Base-by-base conservation (phyloP, 1,140 invertebrate genomes). In the Ceratosolen fusciceps region DNA sequence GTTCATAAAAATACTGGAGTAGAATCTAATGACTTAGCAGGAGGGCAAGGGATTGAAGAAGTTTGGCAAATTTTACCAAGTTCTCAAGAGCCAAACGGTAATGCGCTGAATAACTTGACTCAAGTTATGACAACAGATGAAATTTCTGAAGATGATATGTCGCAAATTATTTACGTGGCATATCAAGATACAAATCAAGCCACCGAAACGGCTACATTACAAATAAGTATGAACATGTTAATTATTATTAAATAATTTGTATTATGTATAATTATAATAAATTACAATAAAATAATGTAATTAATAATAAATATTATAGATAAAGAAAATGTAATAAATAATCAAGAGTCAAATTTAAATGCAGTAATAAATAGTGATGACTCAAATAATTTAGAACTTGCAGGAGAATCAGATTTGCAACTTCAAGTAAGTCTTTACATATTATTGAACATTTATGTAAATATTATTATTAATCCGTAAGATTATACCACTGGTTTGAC, bases 121-220 rank as follows among this genome's bases (percentile, higher is more conserved):
- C 83, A 86, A 79, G 81, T 85, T 16, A 86, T 88, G 16, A 74
- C 83, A 5, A 74, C 83, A 14, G 86, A 89, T 34, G 85, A 86
- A 60, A 56, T 83, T 10, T 84, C 85, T 7, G 84, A 83, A 58
- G 87, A 90, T 79, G 86, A 83, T 4, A 83, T 88, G 8, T 85
- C 88, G 54, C 90, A 91, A 70, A 88, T 91, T 37, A 89, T 91
- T 74, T 91, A 91, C 71, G 88, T 92, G 19, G 88, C 90, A n/a
- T 92, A 91, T 80, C 87, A 90, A 77, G 90, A 91, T 83, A 86
- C 87, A 24, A 83, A 90, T 74, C 86, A 91, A 82, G 87, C 88
- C 7, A 82, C 86, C 77, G 87, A 88, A 76, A 86, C 88, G 8
- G 84, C 83, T 79, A 90, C 89, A 39, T 81, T 90, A 43, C 89